These are phyloP conservation scores for Ceratina australensis DNA, from an alignment of 1,140 invertebrate species.

Conservation along the genomic window DNA sequence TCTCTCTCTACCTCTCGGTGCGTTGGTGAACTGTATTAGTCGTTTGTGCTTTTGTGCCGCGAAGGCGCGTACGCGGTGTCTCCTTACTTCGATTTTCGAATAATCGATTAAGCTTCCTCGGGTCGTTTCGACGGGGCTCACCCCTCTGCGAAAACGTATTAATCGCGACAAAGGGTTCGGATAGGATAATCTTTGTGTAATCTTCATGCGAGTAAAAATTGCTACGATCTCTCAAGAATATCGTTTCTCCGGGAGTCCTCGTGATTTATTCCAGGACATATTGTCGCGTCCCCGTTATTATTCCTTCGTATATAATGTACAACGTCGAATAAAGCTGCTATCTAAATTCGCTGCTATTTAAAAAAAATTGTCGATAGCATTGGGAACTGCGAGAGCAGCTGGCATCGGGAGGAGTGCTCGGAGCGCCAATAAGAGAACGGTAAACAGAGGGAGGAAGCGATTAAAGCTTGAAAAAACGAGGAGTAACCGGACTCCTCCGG, in stretches of 20 bases:
- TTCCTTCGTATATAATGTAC: not conserved
- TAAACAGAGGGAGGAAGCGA: slow-evolving; percentile 49
- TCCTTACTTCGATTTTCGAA: slow-evolving; percentile 48
- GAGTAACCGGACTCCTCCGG: slow-evolving; percentile 50
- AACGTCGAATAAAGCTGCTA: slow-evolving; percentile 11
- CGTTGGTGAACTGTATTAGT: slow-evolving; percentile 61
- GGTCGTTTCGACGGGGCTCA: not conserved
- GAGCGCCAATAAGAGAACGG: slow-evolving; percentile 33
- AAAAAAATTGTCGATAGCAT: slow-evolving; percentile 25
- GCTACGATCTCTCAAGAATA: not conserved
- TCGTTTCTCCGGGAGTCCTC: not conserved
- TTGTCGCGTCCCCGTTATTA: not conserved
- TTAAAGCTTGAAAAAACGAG: slow-evolving; percentile 40
- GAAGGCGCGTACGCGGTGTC: slow-evolving; percentile 41
- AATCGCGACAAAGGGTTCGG: not conserved
- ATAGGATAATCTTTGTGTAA: not conserved
- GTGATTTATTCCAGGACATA: not conserved
- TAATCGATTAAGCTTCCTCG: slow-evolving; percentile 43
- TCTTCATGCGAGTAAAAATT: not conserved
- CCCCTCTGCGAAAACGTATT: not conserved
- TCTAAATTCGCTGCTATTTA: slow-evolving; percentile 24
- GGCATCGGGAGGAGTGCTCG: not conserved
- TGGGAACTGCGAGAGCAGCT: not conserved
- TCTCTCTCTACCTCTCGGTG: not conserved
- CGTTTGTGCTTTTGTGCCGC: slow-evolving; percentile 48